Percentiles rank a stretch among this genome's conserved stretches.
These are phyloP conservation scores for Cryptocephalus moraei DNA, from an alignment of 2,888 invertebrate genomes.

Conservation along the genomic window DNA sequence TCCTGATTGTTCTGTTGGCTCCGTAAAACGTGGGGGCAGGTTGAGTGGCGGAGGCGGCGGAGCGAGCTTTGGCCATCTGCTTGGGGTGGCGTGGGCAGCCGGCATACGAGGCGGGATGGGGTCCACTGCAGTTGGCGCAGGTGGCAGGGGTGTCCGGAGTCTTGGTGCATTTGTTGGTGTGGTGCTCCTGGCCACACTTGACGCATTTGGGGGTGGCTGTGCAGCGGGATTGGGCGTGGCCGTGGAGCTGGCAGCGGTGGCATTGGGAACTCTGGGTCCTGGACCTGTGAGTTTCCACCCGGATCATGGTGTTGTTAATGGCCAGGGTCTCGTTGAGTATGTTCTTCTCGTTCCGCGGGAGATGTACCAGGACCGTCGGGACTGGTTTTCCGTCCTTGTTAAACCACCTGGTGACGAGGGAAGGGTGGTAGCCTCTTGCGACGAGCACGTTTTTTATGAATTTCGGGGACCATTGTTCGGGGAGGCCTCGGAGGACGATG, in stretches of 20 bases:
- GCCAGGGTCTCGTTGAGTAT: not conserved
- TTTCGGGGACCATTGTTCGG: not conserved
- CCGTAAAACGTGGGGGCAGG: too few species aligned
- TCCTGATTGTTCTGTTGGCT: too few species aligned
- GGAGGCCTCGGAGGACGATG: not conserved
- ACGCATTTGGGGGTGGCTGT: constrained; percentile 3
- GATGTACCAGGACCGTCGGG: not conserved
- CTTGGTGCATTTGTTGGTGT: constrained; percentile 1
- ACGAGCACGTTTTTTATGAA: not conserved
- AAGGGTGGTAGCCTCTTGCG: not conserved
- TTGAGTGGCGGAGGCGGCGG: too few species aligned
- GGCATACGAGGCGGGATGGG: constrained; percentile 2
- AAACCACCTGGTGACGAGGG: not conserved
- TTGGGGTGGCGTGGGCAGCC: not conserved
- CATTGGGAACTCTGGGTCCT: not conserved
- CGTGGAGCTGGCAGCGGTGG: not conserved
- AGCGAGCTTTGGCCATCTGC: not conserved
- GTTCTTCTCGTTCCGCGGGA: not conserved
- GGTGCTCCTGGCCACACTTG: constrained; percentile 3
- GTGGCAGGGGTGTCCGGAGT: constrained; percentile 2
- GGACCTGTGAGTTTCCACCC: not conserved
- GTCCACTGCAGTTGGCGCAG: constrained; percentile 4
- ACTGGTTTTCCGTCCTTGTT: not conserved
- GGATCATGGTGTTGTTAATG: not conserved
- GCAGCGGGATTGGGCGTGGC: not conserved